These are phyloP conservation scores for Pseudopodoces humilis DNA, from an alignment of 2,113 vertebrate species.

Conservation along the genomic window DNA sequence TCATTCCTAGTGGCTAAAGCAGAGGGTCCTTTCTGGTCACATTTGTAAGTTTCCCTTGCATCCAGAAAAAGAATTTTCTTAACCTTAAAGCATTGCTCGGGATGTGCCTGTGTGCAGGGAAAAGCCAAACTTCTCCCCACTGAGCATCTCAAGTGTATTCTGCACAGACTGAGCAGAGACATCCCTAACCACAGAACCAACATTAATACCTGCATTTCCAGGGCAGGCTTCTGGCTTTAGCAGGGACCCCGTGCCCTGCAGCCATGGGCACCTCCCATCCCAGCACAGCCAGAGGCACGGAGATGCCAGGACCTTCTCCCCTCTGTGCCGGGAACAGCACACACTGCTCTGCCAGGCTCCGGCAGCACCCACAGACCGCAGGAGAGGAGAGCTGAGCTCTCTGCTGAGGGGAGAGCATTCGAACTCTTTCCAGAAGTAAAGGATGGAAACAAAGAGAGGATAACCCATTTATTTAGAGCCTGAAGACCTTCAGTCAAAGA, in stretches of 20 bases:
- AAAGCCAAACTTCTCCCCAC: neutral
- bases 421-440: too few species aligned
- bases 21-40: neutral
- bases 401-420: fast-evolving
- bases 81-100: neutral
- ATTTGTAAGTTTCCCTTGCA: neutral
- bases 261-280: neutral
- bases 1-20: neutral
- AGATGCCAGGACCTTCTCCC: fast-evolving
- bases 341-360: fast-evolving
- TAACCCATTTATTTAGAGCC: neutral
- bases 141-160: fast-evolving
- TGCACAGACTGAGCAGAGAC: neutral
- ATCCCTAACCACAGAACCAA: fast-evolving
- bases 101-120: neutral
- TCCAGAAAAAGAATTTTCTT: neutral
- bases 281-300: fast-evolving
- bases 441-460: neutral
- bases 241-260: neutral
- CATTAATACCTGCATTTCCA: fast-evolving
- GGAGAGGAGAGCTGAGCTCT: neutral
- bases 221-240: neutral
- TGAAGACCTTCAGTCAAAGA: neutral
- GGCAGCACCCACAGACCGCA: fast-evolving
- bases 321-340: fast-evolving